Evolutionary conservation across 2,797 vertebrate genomes (phyloP).

Genomic region (Hippoglossus hippoglossus): DNA sequence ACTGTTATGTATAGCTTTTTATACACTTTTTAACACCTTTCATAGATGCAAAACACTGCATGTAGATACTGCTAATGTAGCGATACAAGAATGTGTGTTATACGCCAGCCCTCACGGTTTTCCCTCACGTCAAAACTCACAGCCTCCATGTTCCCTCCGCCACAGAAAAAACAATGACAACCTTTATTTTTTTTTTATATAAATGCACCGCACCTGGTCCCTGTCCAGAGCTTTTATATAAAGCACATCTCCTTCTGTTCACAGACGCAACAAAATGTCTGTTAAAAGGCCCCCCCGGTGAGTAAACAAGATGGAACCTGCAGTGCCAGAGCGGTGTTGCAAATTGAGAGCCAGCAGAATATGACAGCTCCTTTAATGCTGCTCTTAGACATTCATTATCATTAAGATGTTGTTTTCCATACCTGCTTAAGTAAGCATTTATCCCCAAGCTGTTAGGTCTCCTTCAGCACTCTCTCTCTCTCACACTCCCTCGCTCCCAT

Average conservation of each 20-base stretch:
- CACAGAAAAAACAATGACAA: conserved; percentile 1
- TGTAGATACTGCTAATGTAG: neutral
- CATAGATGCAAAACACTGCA: neutral
- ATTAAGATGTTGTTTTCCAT: conserved; percentile 72
- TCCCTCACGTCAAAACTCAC: neutral
- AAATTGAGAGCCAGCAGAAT: conserved; percentile 58
- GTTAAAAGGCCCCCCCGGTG: conserved; percentile 32
- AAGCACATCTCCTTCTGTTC: conserved; percentile 42
- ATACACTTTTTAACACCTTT: neutral
- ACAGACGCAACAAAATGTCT: conserved; percentile 25
- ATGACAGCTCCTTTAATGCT: conserved; percentile 66
- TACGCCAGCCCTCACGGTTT: neutral
- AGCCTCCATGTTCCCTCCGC: neutral
- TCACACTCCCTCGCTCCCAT: conserved; percentile 4
- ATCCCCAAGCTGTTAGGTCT: conserved; percentile 60
- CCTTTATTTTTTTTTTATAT: conserved; percentile 17
- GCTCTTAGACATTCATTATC: conserved; percentile 75
- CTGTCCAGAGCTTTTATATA: conserved; percentile 35
- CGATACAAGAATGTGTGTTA: neutral
- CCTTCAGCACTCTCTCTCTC: conserved; percentile 16
- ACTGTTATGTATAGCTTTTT: neutral
- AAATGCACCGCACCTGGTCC: conserved; percentile 38
- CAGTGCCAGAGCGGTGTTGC: conserved; percentile 24
- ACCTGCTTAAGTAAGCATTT: conserved; percentile 74
- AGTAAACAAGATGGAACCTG: conserved; percentile 59